Evolutionary conservation across 1,140 invertebrate species (phyloP).

Genomic region (Camponotus vicinus): DNA sequence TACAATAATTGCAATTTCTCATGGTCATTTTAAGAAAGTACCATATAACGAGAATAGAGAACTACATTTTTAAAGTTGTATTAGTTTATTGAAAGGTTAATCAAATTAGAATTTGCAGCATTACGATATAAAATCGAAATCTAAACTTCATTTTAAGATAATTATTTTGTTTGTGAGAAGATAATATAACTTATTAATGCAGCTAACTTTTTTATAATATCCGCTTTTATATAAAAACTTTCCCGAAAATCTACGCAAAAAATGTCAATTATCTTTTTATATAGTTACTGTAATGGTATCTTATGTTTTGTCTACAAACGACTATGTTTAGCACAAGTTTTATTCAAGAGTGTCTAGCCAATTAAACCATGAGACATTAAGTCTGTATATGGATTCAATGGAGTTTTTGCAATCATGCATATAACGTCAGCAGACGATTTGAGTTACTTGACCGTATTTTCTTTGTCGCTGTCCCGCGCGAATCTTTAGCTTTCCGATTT

Average conservation of each 20-base stretch:
- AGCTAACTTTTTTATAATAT: too few relatives aligned
- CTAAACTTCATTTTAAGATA: not conserved
- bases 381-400: not conserved
- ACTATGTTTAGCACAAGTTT: not conserved
- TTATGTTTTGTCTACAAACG: not conserved
- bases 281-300: not conserved
- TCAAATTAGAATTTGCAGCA: not conserved
- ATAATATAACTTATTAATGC: not conserved
- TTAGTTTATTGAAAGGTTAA: not conserved
- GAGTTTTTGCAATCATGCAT: not conserved
- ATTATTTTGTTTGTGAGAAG: not conserved
- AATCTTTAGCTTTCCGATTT: not conserved
- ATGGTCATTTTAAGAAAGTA: slow-evolving; percentile 80
- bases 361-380: not conserved
- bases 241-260: not conserved
- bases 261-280: not conserved
- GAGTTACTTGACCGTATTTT: slow-evolving; percentile 10
- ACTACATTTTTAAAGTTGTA: not conserved
- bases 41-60: slow-evolving; percentile 66
- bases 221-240: not conserved
- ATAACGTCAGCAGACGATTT: slow-evolving; percentile 7
- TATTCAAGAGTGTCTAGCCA: not conserved
- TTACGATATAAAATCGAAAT: not conserved
- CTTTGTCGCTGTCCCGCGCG: not conserved
- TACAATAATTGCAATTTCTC: slow-evolving; percentile 64